Conservation (phyloP, 2,113 vertebrate species). For the Halcyon malimbica region DNA sequence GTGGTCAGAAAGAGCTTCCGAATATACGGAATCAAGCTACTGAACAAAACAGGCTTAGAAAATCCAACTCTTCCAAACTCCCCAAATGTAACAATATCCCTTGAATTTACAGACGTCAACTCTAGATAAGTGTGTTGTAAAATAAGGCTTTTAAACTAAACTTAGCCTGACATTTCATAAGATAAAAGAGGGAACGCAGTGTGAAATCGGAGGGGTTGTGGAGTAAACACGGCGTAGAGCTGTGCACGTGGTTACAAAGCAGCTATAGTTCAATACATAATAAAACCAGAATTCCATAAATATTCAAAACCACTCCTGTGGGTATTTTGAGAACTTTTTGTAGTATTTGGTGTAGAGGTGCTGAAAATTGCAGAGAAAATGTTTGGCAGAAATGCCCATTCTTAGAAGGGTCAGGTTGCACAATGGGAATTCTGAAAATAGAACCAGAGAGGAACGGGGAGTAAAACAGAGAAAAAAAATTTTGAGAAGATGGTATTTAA, state of each 20-base stretch:
- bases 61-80: background rate
- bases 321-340: background rate
- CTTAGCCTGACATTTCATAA: background rate
- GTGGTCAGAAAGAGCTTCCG: background rate
- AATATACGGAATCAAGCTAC: background rate
- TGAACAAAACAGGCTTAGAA: background rate
- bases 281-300: background rate
- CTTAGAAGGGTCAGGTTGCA: background rate
- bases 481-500: background rate
- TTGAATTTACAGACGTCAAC: background rate
- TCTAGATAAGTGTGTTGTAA: background rate
- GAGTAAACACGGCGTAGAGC: background rate
- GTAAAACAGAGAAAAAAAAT: background rate
- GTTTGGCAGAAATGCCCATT: background rate
- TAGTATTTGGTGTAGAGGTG: background rate
- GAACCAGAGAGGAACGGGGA: background rate
- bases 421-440: background rate
- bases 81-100: background rate
- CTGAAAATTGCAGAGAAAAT: background rate
- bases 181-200: background rate
- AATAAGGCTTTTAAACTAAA: background rate
- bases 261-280: background rate
- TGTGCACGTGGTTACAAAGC: background rate
- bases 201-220: background rate
- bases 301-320: background rate